Evolutionary conservation across 2,113 vertebrate species (phyloP).

Genomic region (Arvicanthis niloticus): DNA sequence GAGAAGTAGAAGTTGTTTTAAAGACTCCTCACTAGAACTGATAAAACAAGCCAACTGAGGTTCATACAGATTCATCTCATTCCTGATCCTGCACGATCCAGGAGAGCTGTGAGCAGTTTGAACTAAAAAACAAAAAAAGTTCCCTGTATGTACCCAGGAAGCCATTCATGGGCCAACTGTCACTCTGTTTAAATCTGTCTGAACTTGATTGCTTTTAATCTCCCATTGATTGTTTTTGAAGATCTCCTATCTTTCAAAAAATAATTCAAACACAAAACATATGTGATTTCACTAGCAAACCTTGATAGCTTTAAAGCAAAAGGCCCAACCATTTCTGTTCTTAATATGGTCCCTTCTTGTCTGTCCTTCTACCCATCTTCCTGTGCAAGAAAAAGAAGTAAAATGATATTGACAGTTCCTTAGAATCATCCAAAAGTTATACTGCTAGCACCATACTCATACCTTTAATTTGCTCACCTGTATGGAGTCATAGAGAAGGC

Average conservation of each 20-base stretch:
- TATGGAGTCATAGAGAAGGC: neutral
- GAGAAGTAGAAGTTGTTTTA: neutral
- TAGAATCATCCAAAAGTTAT: neutral
- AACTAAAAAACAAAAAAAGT: neutral
- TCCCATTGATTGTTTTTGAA: neutral
- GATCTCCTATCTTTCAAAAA: slow-evolving; percentile 48
- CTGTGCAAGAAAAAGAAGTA: neutral
- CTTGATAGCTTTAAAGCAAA: slow-evolving; percentile 36
- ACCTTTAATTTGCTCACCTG: slow-evolving; percentile 8
- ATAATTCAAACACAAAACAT: slow-evolving; percentile 34
- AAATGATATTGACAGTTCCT: neutral
- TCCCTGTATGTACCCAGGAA: neutral
- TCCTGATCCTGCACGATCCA: neutral
- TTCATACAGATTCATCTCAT: neutral
- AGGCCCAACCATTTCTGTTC: slow-evolving; percentile 37
- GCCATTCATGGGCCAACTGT: neutral
- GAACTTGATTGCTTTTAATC: slow-evolving; percentile 62
- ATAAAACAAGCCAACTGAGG: slow-evolving; percentile 12
- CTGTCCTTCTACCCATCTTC: neutral
- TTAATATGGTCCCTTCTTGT: neutral
- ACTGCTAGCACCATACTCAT: neutral
- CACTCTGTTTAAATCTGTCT: slow-evolving; percentile 72
- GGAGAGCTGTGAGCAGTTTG: neutral
- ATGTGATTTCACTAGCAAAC: slow-evolving; percentile 50
- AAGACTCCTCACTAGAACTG: slow-evolving; percentile 31